Base-by-base conservation (phyloP, 2,797 vertebrate species). In the Synaphobranchus kaupii region DNA sequence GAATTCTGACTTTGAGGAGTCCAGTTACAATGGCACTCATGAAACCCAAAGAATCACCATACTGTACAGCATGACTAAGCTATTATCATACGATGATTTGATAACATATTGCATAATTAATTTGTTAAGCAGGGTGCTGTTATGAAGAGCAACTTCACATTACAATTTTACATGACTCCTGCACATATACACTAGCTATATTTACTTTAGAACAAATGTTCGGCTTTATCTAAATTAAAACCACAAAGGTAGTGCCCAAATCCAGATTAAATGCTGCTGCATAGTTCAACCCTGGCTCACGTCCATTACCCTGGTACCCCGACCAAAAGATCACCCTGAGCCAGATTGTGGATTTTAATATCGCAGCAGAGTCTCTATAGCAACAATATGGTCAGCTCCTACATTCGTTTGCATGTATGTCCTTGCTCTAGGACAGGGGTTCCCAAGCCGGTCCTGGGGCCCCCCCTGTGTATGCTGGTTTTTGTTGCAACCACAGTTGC, bases 1-100 rank as follows among this genome's bases (percentile, higher is more conserved):
- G 92, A 73, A 78, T 85, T 39, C 52, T 48, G 68, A 85, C 80
- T 83, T 86, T 86, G 47, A 88, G 86, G 78, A 73, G 31, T 68
- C 87, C 83, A 87, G 58, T 52, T 50, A 85, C 47, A 81, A 25
- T 81, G 44, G 10, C 8, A 81, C 34, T 48, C 7, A 81, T 17
- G n/a, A 81, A 50, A 76, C n/a, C 22, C 20, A 50, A 81, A 5
- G 34, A 50, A 17, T 48, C 25, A 3, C 47, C 22, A 47, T n/a
- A 48, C 78, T 9, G 17, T 39, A 44, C 22, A 71, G 28, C 73
- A 76, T 44, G 34, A 17, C 73, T 48, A 22, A 81, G 2, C 50
- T 47, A 80, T 6, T 13, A 20, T 4, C 13, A 5, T 15, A 76
- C 34, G 17, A 76, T 76, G 31, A 15, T 76, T 15, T 39, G 28